Evolutionary conservation across 35 echinoderm and acorn worm genomes (phyloP), one percentile per base, ranked within the genome.

Genomic region (Amphiura filiformis): DNA sequence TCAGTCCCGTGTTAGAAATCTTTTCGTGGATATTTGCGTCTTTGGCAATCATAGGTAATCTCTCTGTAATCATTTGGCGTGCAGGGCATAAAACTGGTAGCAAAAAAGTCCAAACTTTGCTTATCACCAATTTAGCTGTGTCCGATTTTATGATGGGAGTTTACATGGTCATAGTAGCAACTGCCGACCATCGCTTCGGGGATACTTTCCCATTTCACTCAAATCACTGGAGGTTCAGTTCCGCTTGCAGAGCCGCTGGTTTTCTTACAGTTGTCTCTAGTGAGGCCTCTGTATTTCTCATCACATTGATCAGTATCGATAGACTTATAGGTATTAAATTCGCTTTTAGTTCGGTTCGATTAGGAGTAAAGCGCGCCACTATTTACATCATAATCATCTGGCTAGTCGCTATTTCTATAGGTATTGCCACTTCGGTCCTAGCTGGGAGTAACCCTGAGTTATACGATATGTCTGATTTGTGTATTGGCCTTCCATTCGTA

Each of bases 251-350:
- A 11, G 30, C 77, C 13, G 56, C 70, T 41, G 89, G 89, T 17
- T 30, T 91, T 20, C 5, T 91, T 31, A 39, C 89, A 1, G 38
- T 86, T 20, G 18, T 91, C n/a, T 91, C 89, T 15, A 86, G 89
- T 40, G 89, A 91, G 33, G 75, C 83, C 13, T 91, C 89, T 5
- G 89, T 91, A 5, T 84, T 90, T 34, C 61, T 80, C 22, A 17
- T 91, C 17, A 79, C 89, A 37, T 36, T 91, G 17, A 91, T 91
- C 12, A 91, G 82, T 32, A 76, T 83, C 17, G 89, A 91, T 78
- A 39, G 89, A 35, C 39, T 91, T 34, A 34, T 86, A 22, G 76
- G 75, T 0, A 76, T 91, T 35, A 83, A 78, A 18, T 91, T 91
- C 28, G 83, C 89, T 0, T 90, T 90, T 32, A 37, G 61, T 70